A percentile compares a stretch with the other conserved stretches of the same genome.
These are phyloP conservation scores for Odontamblyopus lacepedii DNA, from an alignment of 2,797 vertebrate genomes.

Conservation along the genomic window DNA sequence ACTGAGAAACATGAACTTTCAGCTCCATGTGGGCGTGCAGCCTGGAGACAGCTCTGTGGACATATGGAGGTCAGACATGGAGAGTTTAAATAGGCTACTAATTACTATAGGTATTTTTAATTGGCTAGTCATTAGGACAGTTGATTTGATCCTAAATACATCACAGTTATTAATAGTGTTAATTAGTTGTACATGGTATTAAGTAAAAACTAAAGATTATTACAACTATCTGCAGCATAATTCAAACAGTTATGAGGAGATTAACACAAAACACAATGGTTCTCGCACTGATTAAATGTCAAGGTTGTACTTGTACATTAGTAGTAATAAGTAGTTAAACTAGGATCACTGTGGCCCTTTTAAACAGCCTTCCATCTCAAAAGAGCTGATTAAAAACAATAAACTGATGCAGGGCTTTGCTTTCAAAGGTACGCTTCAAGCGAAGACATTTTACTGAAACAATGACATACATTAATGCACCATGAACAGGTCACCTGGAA, in stretches of 20 bases:
- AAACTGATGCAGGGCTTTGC: slow-evolving; percentile 52
- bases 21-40: slow-evolving; percentile 52
- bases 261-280: background rate
- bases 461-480: slow-evolving; percentile 64
- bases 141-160: background rate
- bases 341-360: background rate
- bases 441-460: slow-evolving; percentile 62
- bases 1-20: slow-evolving; percentile 69
- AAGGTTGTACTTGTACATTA: background rate
- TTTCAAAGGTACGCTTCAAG: slow-evolving; percentile 48
- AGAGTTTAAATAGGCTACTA: slow-evolving; percentile 50
- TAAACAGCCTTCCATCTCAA: slow-evolving; percentile 5
- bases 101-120: slow-evolving; percentile 20
- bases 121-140: background rate
- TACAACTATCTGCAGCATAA: background rate
- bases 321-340: background rate
- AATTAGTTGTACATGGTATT: background rate
- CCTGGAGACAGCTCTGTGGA: slow-evolving; percentile 47
- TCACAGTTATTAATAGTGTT: slow-evolving; percentile 2
- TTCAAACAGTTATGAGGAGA: background rate
- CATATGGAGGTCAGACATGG: slow-evolving; percentile 52
- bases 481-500: slow-evolving; percentile 56
- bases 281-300: background rate
- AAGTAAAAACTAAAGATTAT: background rate
- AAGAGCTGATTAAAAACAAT: slow-evolving; percentile 53